A percentile compares a stretch with the other conserved stretches of the same genome.
These are phyloP conservation scores for Tetheella fluctuosa DNA, from an alignment of 2,888 invertebrate species.

Conservation along the genomic window DNA sequence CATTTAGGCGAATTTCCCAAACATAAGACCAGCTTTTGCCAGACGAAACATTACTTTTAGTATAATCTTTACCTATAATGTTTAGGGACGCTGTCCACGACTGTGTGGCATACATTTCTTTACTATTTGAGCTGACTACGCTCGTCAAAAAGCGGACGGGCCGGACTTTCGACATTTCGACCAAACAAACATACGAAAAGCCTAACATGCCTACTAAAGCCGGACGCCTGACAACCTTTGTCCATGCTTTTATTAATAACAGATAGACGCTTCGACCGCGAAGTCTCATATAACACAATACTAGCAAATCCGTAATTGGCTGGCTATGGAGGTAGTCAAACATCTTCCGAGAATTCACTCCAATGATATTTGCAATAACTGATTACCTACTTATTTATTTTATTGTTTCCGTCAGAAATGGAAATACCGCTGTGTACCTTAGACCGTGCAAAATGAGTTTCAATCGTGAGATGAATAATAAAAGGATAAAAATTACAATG, in stretches of 20 bases:
- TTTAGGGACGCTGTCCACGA: too few species aligned
- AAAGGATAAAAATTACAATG: not conserved
- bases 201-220: too few species aligned
- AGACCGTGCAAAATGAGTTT: slow-evolving; percentile 16
- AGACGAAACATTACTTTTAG: too few species aligned
- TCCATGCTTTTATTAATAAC: not conserved
- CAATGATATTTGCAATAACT: not conserved
- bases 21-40: too few species aligned
- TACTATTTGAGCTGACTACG: too few species aligned
- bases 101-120: too few species aligned
- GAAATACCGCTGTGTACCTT: not conserved
- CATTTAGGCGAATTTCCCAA: too few species aligned
- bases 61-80: too few species aligned
- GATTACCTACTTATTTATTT: slow-evolving; percentile 2
- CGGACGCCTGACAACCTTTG: too few species aligned
- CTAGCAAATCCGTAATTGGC: slow-evolving; percentile 49
- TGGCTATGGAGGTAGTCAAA: slow-evolving; percentile 50
- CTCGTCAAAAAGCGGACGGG: too few species aligned
- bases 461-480: not conserved
- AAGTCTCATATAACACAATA: slow-evolving; percentile 54
- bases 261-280: slow-evolving; percentile 36
- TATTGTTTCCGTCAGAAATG: slow-evolving; percentile 1
- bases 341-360: slow-evolving; percentile 48
- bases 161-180: too few species aligned
- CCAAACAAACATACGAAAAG: too few species aligned